Evolutionary conservation across 2,888 invertebrate species (phyloP).

Genomic region (Drosophila buzzatii): DNA sequence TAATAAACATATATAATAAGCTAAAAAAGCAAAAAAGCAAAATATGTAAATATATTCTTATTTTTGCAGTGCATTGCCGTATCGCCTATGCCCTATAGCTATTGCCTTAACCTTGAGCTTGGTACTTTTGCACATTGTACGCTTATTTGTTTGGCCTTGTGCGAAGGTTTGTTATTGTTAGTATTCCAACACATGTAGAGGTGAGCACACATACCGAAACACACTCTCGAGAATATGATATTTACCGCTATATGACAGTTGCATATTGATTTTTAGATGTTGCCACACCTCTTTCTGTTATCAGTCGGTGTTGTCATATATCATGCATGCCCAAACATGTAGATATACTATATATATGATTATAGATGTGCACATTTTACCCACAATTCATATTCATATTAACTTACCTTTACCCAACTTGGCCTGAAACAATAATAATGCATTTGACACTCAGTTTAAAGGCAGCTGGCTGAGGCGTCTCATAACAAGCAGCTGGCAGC

Average conservation of each 20-base stretch:
- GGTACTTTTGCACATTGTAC: constrained; percentile 52
- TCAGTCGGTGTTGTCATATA: background rate
- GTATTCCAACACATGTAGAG: constrained; percentile 1
- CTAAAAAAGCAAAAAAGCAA: too few species aligned
- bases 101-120: constrained; percentile 51
- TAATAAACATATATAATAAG: too few species aligned
- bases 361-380: background rate
- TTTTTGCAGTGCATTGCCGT: constrained; percentile 14
- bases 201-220: constrained; percentile 6
- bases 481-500: constrained; percentile 20
- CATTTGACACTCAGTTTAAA: background rate
- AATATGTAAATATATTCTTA: too few species aligned
- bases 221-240: constrained; percentile 18
- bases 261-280: constrained; percentile 45
- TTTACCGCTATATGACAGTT: constrained; percentile 23
- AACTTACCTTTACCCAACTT: background rate
- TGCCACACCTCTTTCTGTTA: constrained; percentile 41
- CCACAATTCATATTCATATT: too few species aligned
- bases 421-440: background rate
- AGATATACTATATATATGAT: too few species aligned
- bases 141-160: constrained; percentile 74
- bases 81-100: background rate
- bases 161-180: constrained; percentile 52
- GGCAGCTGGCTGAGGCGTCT: background rate
- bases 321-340: background rate